Evolutionary conservation across 1,140 invertebrate species (phyloP).

Genomic region (Brachionus sp.): DNA sequence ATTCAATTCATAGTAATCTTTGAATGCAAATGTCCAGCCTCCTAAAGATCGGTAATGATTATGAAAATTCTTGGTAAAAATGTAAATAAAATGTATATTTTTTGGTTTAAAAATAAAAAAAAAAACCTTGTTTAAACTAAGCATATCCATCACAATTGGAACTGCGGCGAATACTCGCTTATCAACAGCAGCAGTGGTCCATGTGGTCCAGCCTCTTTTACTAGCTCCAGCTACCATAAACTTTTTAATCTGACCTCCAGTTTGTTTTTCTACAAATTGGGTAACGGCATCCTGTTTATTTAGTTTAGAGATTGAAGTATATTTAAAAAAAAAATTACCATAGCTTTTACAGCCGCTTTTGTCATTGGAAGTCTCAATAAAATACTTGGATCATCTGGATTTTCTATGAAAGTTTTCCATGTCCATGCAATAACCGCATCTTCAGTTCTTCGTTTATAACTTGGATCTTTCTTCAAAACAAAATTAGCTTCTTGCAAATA

Average conservation of each 20-base stretch:
- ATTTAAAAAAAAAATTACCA: slow-evolving; percentile 45
- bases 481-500: not conserved
- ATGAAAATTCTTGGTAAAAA: slow-evolving; percentile 51
- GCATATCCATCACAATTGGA: slow-evolving; percentile 54
- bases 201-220: slow-evolving; percentile 45
- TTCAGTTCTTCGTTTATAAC: slow-evolving; percentile 49
- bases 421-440: slow-evolving; percentile 53
- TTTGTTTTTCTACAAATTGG: not conserved
- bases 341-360: slow-evolving; percentile 51
- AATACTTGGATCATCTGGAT: slow-evolving; percentile 40
- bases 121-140: slow-evolving; percentile 53
- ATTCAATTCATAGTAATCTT: slow-evolving; percentile 46
- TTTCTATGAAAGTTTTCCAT: slow-evolving; percentile 52
- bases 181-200: slow-evolving; percentile 45
- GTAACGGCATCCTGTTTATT: not conserved
- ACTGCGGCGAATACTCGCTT: slow-evolving; percentile 52
- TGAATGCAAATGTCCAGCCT: slow-evolving; percentile 47
- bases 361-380: slow-evolving; percentile 52
- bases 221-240: slow-evolving; percentile 36
- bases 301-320: not conserved
- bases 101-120: not conserved
- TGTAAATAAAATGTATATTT: not conserved
- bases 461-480: slow-evolving; percentile 50
- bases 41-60: slow-evolving; percentile 51
- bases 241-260: not conserved